Evolutionary conservation across 1,140 invertebrate species (phyloP), one percentile per base, ranked within the genome.

Genomic region (Rhopalosiphum padi): DNA sequence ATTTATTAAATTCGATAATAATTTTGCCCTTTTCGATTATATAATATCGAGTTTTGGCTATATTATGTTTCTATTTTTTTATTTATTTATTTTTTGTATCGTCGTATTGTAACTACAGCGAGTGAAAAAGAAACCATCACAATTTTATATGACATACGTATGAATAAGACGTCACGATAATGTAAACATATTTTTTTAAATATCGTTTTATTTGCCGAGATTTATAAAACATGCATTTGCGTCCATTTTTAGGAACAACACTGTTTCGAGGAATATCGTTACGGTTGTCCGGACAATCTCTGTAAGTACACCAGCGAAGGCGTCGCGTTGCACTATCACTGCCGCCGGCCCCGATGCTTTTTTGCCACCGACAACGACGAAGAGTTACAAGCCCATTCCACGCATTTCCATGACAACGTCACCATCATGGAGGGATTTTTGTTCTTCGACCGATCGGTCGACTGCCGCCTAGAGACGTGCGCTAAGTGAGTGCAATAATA

Each of bases 401-500:
- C 97, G 94, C 97, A 98, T 94, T 98, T 98, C 95, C 98, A 98
- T 95, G 97, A 97, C 94, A 98, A 97, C 94, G 96, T 98, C 35
- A 97, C 97, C 94, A 98, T 98, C 94, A 95, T 97, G n/a, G 97
- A 97, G 35, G 97, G 97, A 11, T 98, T 97, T 95, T 96, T 97
- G 48, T 98, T 97, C 95, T 98, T 97, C 95, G 97, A 98, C 94
- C 96, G 97, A 86, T 97, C 96, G 94, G 96, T 98, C 35, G 97
- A 98, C 94, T 98, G 98, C 94, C 96, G 97, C 25, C 95, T 97
- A 46, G 95, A 96, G 9, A 96, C 96, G 82, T 98, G 97, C 95
- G 96, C 96, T 55, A 96, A 95, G 95, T 96, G 95, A 95, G 89
- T 90, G 90, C 89, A 22, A 87, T 9, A 83, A 41, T 18, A 85